These are phyloP conservation scores for Gambusia holbrooki DNA, from an alignment of 2,113 vertebrate species.

Conservation along the genomic window DNA sequence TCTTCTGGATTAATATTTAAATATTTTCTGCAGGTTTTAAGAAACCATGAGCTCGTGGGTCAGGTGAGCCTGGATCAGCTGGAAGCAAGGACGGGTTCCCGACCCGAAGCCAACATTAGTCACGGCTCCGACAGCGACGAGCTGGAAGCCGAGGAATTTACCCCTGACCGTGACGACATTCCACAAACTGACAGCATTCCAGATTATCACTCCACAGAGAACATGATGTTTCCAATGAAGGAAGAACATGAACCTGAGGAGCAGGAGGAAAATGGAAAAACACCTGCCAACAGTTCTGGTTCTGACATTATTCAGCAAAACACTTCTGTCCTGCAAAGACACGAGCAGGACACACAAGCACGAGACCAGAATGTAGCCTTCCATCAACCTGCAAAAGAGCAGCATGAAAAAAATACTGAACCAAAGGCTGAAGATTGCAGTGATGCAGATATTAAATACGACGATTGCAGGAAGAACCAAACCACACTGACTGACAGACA, in stretches of 20 bases:
- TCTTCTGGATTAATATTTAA: background rate
- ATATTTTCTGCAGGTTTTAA: conserved; percentile 50
- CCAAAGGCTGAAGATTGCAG: background rate
- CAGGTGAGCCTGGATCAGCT: conserved; percentile 62
- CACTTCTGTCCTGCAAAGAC: background rate
- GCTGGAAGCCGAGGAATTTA: conserved; percentile 10
- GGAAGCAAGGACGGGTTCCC: background rate
- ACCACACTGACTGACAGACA: background rate
- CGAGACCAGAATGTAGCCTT: background rate
- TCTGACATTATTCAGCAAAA: background rate
- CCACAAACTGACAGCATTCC: background rate
- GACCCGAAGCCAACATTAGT: background rate
- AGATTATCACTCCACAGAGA: background rate
- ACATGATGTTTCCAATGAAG: background rate
- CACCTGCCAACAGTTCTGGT: background rate
- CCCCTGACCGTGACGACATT: background rate
- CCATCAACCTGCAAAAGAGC: background rate
- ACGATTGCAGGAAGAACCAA: background rate
- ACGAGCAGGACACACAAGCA: background rate
- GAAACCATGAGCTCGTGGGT: conserved; percentile 73
- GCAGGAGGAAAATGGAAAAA: background rate
- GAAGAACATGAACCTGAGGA: background rate
- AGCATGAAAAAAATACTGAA: background rate
- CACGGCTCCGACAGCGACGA: background rate
- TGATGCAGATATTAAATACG: background rate